Base-by-base conservation (phyloP, 2,888 invertebrate genomes). In the Hemaris fuciformis region DNA sequence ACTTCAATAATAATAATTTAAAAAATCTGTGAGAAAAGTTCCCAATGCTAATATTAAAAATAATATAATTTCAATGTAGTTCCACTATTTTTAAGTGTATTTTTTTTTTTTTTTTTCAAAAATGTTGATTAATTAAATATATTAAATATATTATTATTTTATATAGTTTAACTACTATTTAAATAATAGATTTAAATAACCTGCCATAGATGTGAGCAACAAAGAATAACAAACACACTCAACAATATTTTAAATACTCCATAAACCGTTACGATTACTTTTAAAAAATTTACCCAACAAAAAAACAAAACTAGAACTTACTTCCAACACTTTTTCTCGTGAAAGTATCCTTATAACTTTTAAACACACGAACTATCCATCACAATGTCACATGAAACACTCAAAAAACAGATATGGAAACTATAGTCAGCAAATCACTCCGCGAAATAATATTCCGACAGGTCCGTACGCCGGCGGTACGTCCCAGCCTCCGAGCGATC, bases 401-500 rank as follows among this genome's bases (percentile, higher is more conserved):
- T 7, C 20, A 59, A 45, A 22, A 20, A 20, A 59, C 62, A 70
- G 77, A 73, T 70, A 75, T 74, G 70, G 65, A 71, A 73, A 75
- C 72, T 71, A 77, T 75, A 42, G 57, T 62, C 27, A 57, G 46
- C 61, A n/a, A 38, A 59, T 60, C 61, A 62, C 66, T 61, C 62
- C 71, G 70, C 70, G 64, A 66, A 66, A 68, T 61, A 64, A 68
- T 60, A 60, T 62, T 59, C 62, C 63, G 38, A 64, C 46, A 59
- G n/a, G 45, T 27, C 38, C 61, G 59, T 64, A 68, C 63, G 71
- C 65, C 69, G 13, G 70, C 73, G 77, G 77, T 74, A 85, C 91
- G 91, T 87, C 87, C 77, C 87, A 78, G 80, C 84, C 68, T 82
- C 82, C 74, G 70, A 79, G 71, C 86, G 85, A 75, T 75, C 81